Evolutionary conservation across 2,888 invertebrate species (phyloP).

Genomic region (Dione juno): DNA sequence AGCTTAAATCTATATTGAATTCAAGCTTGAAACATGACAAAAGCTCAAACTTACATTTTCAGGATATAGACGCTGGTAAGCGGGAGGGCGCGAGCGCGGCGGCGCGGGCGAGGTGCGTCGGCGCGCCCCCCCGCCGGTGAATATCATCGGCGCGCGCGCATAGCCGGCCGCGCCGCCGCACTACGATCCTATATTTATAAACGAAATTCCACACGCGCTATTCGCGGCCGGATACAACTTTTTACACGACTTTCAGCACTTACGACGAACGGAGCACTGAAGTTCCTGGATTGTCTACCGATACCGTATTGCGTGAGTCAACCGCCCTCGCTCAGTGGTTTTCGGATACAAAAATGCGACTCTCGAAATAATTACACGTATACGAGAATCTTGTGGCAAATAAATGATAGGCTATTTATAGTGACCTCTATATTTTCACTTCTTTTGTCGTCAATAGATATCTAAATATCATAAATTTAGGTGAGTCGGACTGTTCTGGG

Average conservation of each 20-base stretch:
- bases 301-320: conserved; percentile 68
- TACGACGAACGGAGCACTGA: conserved; percentile 81
- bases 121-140: conserved; percentile 82
- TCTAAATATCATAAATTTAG: conserved; percentile 33
- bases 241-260: conserved; percentile 83
- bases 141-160: conserved; percentile 78
- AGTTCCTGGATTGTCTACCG: conserved; percentile 72
- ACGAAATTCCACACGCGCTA: conserved; percentile 78
- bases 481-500: not conserved
- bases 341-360: conserved; percentile 59
- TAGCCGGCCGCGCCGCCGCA: conserved; percentile 52
- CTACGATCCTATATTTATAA: conserved; percentile 75
- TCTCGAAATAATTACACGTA: conserved; percentile 65
- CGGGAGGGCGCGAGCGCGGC: conserved; percentile 62
- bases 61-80: conserved; percentile 58
- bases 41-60: conserved; percentile 64
- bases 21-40: not conserved
- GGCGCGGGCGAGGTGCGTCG: conserved; percentile 78
- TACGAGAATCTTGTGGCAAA: conserved; percentile 55
- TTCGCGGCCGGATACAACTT: conserved; percentile 81
- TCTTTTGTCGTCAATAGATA: conserved; percentile 54
- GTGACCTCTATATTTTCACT: conserved; percentile 59
- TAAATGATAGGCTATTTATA: conserved; percentile 67
- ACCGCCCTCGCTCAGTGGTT: conserved; percentile 53
- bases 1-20: not conserved